Percentiles rank a stretch among this genome's conserved stretches.
Conservation (phyloP, 2,888 invertebrate species). For the Allolobophora icterica region DNA sequence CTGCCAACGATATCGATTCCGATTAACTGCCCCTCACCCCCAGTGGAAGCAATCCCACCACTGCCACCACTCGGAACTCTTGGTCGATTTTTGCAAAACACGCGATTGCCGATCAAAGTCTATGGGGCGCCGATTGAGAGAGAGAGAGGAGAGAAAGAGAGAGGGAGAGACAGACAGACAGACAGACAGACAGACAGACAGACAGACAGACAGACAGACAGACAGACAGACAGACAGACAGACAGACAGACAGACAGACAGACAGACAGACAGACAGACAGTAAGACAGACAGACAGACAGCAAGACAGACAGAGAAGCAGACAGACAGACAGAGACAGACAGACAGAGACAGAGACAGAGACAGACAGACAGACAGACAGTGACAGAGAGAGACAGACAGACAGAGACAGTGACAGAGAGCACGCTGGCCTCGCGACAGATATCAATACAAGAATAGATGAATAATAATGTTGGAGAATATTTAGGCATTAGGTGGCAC, state of each 20-base stretch:
- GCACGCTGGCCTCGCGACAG: neutral
- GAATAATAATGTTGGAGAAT: too few relatives aligned
- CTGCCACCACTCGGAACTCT: neutral
- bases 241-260: neutral
- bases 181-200: constrained; percentile 3
- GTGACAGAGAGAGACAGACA: neutral
- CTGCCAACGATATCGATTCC: neutral
- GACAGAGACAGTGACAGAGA: too few relatives aligned
- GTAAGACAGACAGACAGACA: too few relatives aligned
- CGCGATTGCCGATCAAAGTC: neutral
- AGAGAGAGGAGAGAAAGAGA: neutral
- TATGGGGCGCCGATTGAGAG: neutral
- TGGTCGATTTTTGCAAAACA: neutral
- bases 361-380: neutral
- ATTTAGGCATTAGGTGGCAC: too few relatives aligned
- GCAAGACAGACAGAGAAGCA: too few relatives aligned
- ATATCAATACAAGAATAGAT: too few relatives aligned
- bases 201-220: constrained; percentile 14
- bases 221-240: neutral
- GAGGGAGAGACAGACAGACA: neutral
- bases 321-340: too few relatives aligned
- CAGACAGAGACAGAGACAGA: constrained; percentile 31
- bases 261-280: neutral
- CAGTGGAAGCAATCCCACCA: neutral
- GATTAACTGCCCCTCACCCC: neutral